Evolutionary conservation across 2,888 invertebrate genomes (phyloP).

Genomic region (Aleiodes alternator): DNA sequence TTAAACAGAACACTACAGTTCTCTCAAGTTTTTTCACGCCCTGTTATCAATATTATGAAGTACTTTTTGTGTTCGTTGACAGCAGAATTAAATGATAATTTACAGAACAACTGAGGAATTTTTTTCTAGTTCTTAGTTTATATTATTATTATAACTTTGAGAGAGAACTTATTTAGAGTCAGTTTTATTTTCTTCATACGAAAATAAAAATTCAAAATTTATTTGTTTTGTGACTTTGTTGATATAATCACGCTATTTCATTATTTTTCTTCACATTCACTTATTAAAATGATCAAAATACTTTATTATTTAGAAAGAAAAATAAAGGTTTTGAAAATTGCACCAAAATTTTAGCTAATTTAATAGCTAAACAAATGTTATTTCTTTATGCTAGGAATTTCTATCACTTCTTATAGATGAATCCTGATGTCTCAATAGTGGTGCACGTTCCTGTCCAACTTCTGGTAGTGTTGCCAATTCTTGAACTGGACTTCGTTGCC

Average conservation of each 20-base stretch:
- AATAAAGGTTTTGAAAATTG: constrained; percentile 55
- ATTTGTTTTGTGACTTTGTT: constrained; percentile 1
- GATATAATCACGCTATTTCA: background rate
- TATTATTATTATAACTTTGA: too few species aligned
- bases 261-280: background rate
- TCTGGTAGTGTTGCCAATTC: constrained; percentile 70
- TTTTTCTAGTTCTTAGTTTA: too few species aligned
- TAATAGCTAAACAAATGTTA: constrained; percentile 48
- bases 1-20: background rate
- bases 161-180: too few species aligned
- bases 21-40: background rate
- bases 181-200: too few species aligned
- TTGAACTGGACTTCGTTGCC: constrained; percentile 70
- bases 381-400: constrained; percentile 64
- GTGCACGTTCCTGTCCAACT: constrained; percentile 70
- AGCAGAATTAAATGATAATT: constrained; percentile 12
- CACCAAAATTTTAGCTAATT: constrained; percentile 57
- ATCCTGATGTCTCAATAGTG: constrained; percentile 69
- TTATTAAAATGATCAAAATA: constrained; percentile 49
- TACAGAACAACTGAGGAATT: background rate
- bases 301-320: constrained; percentile 53
- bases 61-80: constrained; percentile 42
- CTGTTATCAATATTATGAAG: too few species aligned
- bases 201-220: too few species aligned
- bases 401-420: constrained; percentile 67